Base-by-base conservation (phyloP, 2,888 invertebrate genomes). In the Cerastis rubricosa region DNA sequence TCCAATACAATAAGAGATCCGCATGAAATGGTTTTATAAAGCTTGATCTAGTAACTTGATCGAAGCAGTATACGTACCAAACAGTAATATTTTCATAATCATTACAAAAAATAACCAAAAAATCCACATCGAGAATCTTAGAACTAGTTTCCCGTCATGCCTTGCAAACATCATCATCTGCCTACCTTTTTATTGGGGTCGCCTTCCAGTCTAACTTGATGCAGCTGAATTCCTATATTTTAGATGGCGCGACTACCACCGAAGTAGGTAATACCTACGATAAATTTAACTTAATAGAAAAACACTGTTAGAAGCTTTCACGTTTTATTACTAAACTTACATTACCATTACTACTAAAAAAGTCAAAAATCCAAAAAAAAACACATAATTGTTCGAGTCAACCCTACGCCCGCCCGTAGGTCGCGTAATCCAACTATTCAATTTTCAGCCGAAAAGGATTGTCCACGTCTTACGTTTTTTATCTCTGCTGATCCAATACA, bases 341-440 rank as follows among this genome's bases (percentile, higher is more conserved):
- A 35, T 35, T 35, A 3, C 35, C 35, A 35, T 35, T 35, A 35
- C 1, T 22, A 71, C n/a, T n/a, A 43, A 49, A 4, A 9, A 29
- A 43, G 0, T 43, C 0, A 1, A 61, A 61, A 19, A 19, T 19
- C 19, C 19, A 49, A 49, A 61, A 47, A 43, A 47, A 67, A 47
- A 45, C 1, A 43, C 22, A 9, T 12, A 1, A 2, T 11, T 51
- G 35, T n/a, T 40, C 7, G 74, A 51, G 88, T 29, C 93, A 93
- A 72, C 94, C 93, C 94, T 93, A 11, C 75, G 70, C 40, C 76
- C 85, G 73, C 89, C 91, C 92, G 92, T 86, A 92, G 92, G 92
- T 93, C 94, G 89, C 92, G 91, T 96, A 96, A 96, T 96, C 96
- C 96, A 94, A 95, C 96, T 95, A 96, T 96, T 95, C 95, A 96